Evolutionary conservation across 2,888 invertebrate genomes (phyloP), one percentile per base, ranked within the genome.

Genomic region (Nasonovia ribisnigri): DNA sequence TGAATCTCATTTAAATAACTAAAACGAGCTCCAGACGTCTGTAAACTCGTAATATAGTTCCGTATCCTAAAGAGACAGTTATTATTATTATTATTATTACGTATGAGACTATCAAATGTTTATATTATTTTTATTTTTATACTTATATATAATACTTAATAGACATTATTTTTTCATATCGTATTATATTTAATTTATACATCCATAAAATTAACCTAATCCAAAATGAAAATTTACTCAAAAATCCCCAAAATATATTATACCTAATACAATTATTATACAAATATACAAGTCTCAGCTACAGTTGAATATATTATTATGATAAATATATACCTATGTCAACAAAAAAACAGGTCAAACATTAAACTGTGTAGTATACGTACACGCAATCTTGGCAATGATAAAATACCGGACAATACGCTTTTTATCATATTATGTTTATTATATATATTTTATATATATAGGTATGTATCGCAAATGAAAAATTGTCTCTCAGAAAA

Each of bases 1-100:
- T 89, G 92, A 84, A 93, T 93, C 86, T 90, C 93, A 90, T 93
- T 93, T 90, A 51, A 93, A 93, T 93, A 93, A 77, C 86, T 93
- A 48, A 86, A 93, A 88, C 84, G 84, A 86, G 54, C 89, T 90
- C 93, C 86, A 90, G 60, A 90, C 93, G 93, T 93, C 93, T 93
- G 90, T 60, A 36, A 93, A 60, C 93, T 90, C 60, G 84, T 90
- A 90, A 67, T 86, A 90, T 29, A 46, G 88, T 67, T 77, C 48
- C 48, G 88, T 86, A 92, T 92, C 88, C 88, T 88, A 88, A 88
- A 87, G 51, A 84, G 42, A 51, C 92, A 42, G 48, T 92, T 92
- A 84, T 91, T 67, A 48, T 90, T 90, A 90, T 91, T 57, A 92
- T 86, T 92, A 60, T 92, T 84, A 86, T 48, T 88, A 60, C 16